Evolutionary conservation across 2,888 invertebrate genomes (phyloP), one percentile per base, ranked within the genome.

Genomic region (Bunonema sp.): DNA sequence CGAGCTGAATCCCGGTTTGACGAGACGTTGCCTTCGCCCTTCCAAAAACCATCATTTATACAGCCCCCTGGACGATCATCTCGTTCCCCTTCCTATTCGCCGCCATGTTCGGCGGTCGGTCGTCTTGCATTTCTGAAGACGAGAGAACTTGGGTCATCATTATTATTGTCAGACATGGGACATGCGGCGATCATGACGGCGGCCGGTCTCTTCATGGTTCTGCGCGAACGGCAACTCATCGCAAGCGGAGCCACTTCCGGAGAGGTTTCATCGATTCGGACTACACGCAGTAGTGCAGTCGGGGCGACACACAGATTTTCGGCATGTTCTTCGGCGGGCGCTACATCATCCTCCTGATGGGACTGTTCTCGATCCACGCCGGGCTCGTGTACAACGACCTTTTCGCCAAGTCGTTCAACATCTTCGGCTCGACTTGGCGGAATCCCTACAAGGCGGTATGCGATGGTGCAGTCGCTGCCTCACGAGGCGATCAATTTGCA

Each of bases 81-180:
- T 88, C 91, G 4, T 93, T 93, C 72, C 91, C 91, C 44, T 93
- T 93, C 75, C 75, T 93, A 65, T 93, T 93, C 73, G 84, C 87
- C 54, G 82, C 89, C 57, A 93, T 93, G 91, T 93, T 93, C 75
- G 89, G 93, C 16, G 93, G 93, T 46, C 45, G n/a, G n/a, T n/a
- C n/a, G n/a, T n/a, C n/a, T n/a, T n/a, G n/a, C n/a, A n/a, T n/a
- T 43, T 67, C 2, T 77, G 76, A 83, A 88, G 1, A 84, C 86
- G 0, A 91, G 85, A 72, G 86, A 88, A 0, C 84, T 88, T 52
- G 85, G 91, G 40, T 87, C 89, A 7, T 89, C 89, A 71, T 88
- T 88, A 42, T 89, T 89, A 74, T 74, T 89, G 65, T 89, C 89
- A 72, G 84, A 85, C 54, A 82, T 89, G n/a, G n/a, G n/a, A n/a